phyloP scores from a whole-genome alignment of 2,113 vertebrate genomes.

The Phasianus colchicus region DNA sequence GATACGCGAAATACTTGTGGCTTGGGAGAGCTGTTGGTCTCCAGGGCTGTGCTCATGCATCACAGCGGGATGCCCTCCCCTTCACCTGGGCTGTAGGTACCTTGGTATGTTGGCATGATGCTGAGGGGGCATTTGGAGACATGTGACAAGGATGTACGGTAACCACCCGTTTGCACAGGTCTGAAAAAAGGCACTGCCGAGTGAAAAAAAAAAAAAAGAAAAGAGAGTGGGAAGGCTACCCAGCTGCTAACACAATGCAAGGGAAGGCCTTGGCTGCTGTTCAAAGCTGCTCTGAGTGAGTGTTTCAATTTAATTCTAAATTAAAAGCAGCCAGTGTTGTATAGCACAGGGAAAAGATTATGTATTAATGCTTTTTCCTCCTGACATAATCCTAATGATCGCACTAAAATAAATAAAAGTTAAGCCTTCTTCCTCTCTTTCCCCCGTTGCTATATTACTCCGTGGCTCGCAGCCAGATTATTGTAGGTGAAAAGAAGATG shows the following conservation, averaged over 20 bases:
- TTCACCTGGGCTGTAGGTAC: not conserved
- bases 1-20: not conserved
- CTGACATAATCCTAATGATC: constrained; percentile 89
- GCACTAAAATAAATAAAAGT: constrained; percentile 90
- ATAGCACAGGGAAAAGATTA: constrained; percentile 85
- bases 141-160: constrained; percentile 65
- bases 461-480: constrained; percentile 66
- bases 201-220: constrained; percentile 40
- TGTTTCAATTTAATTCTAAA: constrained; percentile 86
- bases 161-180: constrained; percentile 55
- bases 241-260: constrained; percentile 89
- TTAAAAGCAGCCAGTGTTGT: constrained; percentile 86
- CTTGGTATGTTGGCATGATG: not conserved
- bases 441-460: constrained; percentile 65
- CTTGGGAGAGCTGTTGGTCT: not conserved
- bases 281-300: constrained; percentile 88
- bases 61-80: not conserved
- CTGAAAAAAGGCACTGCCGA: constrained; percentile 70
- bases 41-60: not conserved
- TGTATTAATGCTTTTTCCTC: constrained; percentile 87
- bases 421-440: constrained; percentile 72
- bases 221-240: constrained; percentile 75
- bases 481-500: constrained; percentile 56
- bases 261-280: constrained; percentile 85
- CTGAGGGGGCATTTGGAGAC: constrained; percentile 65